Evolutionary conservation across 2,888 invertebrate species (phyloP).

Genomic region (Lithophane socia): DNA sequence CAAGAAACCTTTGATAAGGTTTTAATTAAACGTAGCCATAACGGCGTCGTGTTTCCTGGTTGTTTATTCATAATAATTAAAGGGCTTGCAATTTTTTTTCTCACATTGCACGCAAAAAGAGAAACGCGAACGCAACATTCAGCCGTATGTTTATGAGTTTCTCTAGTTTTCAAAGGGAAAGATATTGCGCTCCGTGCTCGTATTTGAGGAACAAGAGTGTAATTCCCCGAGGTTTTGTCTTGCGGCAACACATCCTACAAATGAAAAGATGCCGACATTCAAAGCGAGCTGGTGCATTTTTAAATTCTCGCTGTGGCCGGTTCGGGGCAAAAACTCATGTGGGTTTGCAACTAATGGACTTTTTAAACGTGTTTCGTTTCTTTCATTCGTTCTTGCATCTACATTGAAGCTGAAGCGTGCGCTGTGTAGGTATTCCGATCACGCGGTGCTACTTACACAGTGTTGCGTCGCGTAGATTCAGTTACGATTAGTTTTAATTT

Average conservation of each 20-base stretch:
- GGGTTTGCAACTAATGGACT: conserved; percentile 76
- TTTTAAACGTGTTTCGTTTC: conserved; percentile 74
- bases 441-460: conserved; percentile 70
- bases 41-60: conserved; percentile 13
- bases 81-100: conserved; percentile 68
- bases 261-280: conserved; percentile 85
- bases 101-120: conserved; percentile 71
- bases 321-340: conserved; percentile 72
- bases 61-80: conserved; percentile 62
- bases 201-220: conserved; percentile 88
- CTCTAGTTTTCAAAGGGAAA: conserved; percentile 85
- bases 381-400: conserved; percentile 65
- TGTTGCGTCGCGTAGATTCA: conserved; percentile 67
- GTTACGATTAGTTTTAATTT: conserved; percentile 80
- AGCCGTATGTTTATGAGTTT: conserved; percentile 86
- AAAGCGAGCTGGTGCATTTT: conserved; percentile 85
- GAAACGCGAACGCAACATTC: conserved; percentile 79
- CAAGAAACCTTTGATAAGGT: conserved; percentile 42
- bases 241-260: conserved; percentile 83
- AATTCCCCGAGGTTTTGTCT: conserved; percentile 89
- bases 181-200: conserved; percentile 84
- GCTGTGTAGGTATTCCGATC: conserved; percentile 72
- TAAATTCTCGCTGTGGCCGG: conserved; percentile 78
- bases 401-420: conserved; percentile 58
- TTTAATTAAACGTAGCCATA: conserved; percentile 54